Evolutionary conservation across 2,888 invertebrate genomes (phyloP).

Genomic region (Melitaea athalia): DNA sequence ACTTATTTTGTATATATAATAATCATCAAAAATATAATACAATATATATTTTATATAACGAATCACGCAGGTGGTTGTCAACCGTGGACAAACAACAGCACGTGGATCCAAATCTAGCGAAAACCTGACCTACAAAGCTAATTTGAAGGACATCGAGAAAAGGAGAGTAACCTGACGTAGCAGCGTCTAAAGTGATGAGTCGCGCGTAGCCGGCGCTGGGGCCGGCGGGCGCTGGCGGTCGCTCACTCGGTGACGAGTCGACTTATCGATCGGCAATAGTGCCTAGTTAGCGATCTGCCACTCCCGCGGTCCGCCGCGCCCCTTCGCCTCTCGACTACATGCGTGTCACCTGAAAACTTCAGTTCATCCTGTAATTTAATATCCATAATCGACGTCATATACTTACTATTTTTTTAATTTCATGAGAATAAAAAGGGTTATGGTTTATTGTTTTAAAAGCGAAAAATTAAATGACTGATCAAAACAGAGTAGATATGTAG

Average conservation of each 20-base stretch:
- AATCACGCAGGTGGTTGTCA: constrained; percentile 51
- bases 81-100: constrained; percentile 71
- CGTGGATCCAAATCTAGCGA: constrained; percentile 72
- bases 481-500: no score
- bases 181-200: constrained; percentile 81
- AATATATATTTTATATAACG: constrained; percentile 31
- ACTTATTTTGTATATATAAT: not conserved
- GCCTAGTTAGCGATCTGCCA: constrained; percentile 75
- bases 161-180: constrained; percentile 82
- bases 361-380: not conserved
- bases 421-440: no score
- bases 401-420: not conserved
- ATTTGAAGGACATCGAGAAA: constrained; percentile 83
- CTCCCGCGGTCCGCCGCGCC: constrained; percentile 39
- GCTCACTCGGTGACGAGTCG: constrained; percentile 55
- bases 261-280: constrained; percentile 82
- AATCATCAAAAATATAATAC: not conserved
- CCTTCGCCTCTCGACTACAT: constrained; percentile 38
- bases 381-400: not conserved
- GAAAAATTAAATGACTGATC: no score
- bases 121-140: constrained; percentile 83
- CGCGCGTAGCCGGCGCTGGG: constrained; percentile 67
- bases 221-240: constrained; percentile 44
- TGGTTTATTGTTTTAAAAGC: no score
- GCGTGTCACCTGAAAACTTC: constrained; percentile 14